These are phyloP conservation scores for Coendou prehensilis DNA, from an alignment of 2,797 vertebrate species.

Conservation along the genomic window DNA sequence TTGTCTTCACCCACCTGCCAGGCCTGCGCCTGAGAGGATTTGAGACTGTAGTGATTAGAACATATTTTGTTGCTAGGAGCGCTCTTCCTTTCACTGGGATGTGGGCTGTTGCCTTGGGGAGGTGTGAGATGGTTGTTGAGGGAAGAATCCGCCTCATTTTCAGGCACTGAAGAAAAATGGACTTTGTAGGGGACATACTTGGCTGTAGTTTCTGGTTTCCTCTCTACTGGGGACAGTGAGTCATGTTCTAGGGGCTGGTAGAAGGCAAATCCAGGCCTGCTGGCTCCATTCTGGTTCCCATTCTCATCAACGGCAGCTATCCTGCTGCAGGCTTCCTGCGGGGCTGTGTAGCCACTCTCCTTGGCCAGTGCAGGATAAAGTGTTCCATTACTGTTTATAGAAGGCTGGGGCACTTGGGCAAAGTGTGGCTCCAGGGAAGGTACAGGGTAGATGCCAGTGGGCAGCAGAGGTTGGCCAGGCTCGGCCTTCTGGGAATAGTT, in stretches of 20 bases:
- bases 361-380: slow-evolving; percentile 93
- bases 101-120: slow-evolving; percentile 63
- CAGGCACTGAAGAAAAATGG: slow-evolving; percentile 80
- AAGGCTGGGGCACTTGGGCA: slow-evolving; percentile 91
- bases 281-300: slow-evolving; percentile 90
- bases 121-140: slow-evolving; percentile 71
- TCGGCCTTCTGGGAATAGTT: slow-evolving; percentile 88
- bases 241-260: slow-evolving; percentile 83
- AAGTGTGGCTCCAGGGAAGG: slow-evolving; percentile 94
- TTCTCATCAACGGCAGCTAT: slow-evolving; percentile 87
- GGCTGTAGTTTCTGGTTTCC: slow-evolving; percentile 85
- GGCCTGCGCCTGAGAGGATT: slow-evolving; percentile 76
- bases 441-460: slow-evolving; percentile 92
- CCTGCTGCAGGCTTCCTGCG: slow-evolving; percentile 58
- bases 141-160: slow-evolving; percentile 64
- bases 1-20: slow-evolving; percentile 85
- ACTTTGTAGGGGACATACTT: slow-evolving; percentile 87
- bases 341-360: slow-evolving; percentile 89
- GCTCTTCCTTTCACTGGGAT: slow-evolving; percentile 79
- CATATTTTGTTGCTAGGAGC: slow-evolving; percentile 74
- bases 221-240: slow-evolving; percentile 77
- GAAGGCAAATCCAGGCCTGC: slow-evolving; percentile 80
- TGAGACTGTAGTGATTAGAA: slow-evolving; percentile 71
- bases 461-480: slow-evolving; percentile 91
- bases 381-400: slow-evolving; percentile 83